Base-by-base conservation (phyloP, 2,113 vertebrate species). In the Apaloderma vittatum region DNA sequence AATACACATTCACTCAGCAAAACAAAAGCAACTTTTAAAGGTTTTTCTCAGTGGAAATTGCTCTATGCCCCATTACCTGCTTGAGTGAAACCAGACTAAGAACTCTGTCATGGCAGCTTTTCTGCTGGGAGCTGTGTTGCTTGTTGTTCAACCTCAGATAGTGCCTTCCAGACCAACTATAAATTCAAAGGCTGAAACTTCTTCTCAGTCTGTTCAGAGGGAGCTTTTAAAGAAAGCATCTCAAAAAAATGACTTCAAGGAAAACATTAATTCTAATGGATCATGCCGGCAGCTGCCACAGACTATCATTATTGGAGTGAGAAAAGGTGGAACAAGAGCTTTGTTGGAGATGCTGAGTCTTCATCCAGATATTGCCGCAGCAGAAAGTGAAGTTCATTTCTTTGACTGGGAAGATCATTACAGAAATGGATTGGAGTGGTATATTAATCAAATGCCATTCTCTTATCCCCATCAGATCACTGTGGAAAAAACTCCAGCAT, bases 341-440 rank as follows among this genome's bases (percentile, higher is more conserved):
- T 97, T 99, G 52, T 98, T 99, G 30, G 99, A 99, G 98, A 99
- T 99, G 99, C 98, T 99, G 58, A 99, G 99, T 75, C 98, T 99
- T 87, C 99, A 99, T 97, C 98, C 98, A 9, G 94, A 98, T 3
- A 98, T 99, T 80, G 98, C 98, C 0, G 99, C 99, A 4, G 99
- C 99, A 7, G 99, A 99, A 96, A 99, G 98, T 34, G 99, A 99
- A 98, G 99, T 99, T 63, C 99, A 99, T 97, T 99, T 99, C 97
- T 99, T 99, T 30, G 99, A 99, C 98, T 99, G 99, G 99, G 99
- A 99, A 96, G 99, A 98, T 74, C 99, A 99, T 90, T 99, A 99
- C 78, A 97, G 98, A 96, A 99, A 98, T 61, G 99, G 99, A 77
- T 93, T 99, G 96, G 88, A 98, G 27, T 99, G 99, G 99, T 99